Base-by-base conservation (phyloP, 1,140 invertebrate genomes). In the Drosophila nigromelanica region DNA sequence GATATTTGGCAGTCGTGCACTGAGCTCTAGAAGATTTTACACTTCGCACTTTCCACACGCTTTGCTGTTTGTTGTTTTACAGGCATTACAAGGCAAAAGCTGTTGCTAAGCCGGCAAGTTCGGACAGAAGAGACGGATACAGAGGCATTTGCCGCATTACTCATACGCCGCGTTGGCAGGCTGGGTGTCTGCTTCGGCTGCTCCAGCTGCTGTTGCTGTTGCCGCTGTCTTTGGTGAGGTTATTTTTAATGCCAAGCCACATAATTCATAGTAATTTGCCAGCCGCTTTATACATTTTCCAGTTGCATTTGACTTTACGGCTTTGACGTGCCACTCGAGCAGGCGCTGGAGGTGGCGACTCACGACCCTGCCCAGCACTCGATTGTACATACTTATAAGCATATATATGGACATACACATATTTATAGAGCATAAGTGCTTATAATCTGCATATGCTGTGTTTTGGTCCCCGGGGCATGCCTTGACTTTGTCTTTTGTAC, bases 191-290 rank as follows among this genome's bases (percentile, higher is more conserved):
- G 35, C 24, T 47, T 58, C 27, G 27, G 3, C 27, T n/a, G 48
- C 24, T 56, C 55, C 15, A 15, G 7, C 15, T 58, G n/a, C 27
- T 15, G 21, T 24, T 24, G 10, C 18, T 30, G 3, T 35, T 51
- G 52, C 37, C n/a, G 15, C 14, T 37, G 51, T 27, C 51, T 70
- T 48, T 40, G 21, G 10, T 66, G 71, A 52, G 76, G 79, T 67
- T 87, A 89, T 87, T 87, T 87, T 89, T 87, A 89, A 87, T 89
- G 73, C 61, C 73, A 83, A 86, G 73, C 80, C 76, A 78, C 83
- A 87, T 89, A 87, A 89, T 89, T 87, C 83, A 89, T 70, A 77
- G 83, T 83, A 87, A 87, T 83, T 89, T 87, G 82, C 79, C 72
- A 79, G 81, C 64, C 55, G 62, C 66, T 76, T 70, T 71, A n/a